Evolutionary conservation across 2,888 invertebrate species (phyloP).

Genomic region (Metellina segmentata): DNA sequence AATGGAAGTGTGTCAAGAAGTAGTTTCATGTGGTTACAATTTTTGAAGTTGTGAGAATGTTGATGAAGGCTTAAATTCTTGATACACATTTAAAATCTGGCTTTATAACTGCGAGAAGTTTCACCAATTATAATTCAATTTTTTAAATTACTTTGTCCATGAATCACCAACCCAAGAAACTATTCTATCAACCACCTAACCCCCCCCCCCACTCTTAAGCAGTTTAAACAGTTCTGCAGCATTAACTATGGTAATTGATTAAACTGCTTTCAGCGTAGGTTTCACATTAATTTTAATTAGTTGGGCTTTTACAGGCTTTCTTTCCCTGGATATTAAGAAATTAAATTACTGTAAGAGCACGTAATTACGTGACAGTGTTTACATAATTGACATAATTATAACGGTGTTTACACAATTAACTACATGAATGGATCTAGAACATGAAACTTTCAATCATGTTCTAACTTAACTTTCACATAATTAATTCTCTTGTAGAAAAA

Average conservation of each 20-base stretch:
- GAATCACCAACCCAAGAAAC: neutral
- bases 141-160: constrained; percentile 46
- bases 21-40: no score
- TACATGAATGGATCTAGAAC: neutral
- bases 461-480: neutral
- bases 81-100: no score
- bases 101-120: no score
- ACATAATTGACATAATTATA: neutral
- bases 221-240: neutral
- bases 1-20: no score
- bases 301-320: neutral
- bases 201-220: neutral
- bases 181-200: neutral
- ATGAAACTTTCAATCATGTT: neutral
- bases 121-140: no score
- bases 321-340: neutral
- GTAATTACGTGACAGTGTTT: neutral
- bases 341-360: neutral
- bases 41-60: no score
- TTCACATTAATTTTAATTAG: neutral
- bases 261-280: neutral
- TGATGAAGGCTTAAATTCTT: no score
- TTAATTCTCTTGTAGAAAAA: no score
- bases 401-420: neutral
- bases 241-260: neutral